Percentiles rank a stretch among this genome's conserved stretches.
Conservation (phyloP, 2,797 vertebrate species). For the Macropodus opercularis region DNA sequence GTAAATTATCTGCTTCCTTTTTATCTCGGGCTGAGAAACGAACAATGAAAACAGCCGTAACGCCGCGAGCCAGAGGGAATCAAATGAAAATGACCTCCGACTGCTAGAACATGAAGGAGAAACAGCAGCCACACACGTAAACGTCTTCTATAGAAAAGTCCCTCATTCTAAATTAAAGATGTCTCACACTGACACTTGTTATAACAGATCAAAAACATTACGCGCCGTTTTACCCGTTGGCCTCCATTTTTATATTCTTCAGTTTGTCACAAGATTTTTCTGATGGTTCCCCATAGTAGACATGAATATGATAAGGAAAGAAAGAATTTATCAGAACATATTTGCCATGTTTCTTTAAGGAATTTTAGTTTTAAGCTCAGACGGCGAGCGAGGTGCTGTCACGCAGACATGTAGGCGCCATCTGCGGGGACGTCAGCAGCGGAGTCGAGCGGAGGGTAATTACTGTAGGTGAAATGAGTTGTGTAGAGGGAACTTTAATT, state of each 20-base stretch:
- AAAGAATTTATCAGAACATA: no score
- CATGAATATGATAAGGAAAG: no score
- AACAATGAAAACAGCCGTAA: slow-evolving; percentile 3
- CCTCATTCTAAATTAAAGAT: neutral
- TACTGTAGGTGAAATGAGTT: slow-evolving; percentile 60
- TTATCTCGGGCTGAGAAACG: slow-evolving; percentile 18
- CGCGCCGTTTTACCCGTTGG: neutral
- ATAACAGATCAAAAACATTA: neutral
- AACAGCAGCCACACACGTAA: neutral
- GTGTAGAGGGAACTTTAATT: slow-evolving; percentile 49
- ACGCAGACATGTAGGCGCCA: slow-evolving; percentile 27
- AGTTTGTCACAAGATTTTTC: no score
- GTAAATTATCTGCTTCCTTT: slow-evolving; percentile 17
- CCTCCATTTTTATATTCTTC: no score
- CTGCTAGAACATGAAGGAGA: slow-evolving; percentile 10
- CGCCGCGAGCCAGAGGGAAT: slow-evolving; percentile 1
- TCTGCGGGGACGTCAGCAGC: slow-evolving; percentile 57
- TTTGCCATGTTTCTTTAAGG: no score
- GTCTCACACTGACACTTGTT: neutral
- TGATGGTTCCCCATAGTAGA: no score
- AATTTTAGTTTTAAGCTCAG: slow-evolving; percentile 10
- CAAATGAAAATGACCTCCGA: slow-evolving; percentile 9
- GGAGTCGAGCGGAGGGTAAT: slow-evolving; percentile 55
- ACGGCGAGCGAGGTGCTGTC: slow-evolving; percentile 18
- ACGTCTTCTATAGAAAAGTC: slow-evolving; percentile 2